These are phyloP conservation scores for Eremophila alpestris DNA, from an alignment of 2,797 vertebrate genomes.

Conservation along the genomic window DNA sequence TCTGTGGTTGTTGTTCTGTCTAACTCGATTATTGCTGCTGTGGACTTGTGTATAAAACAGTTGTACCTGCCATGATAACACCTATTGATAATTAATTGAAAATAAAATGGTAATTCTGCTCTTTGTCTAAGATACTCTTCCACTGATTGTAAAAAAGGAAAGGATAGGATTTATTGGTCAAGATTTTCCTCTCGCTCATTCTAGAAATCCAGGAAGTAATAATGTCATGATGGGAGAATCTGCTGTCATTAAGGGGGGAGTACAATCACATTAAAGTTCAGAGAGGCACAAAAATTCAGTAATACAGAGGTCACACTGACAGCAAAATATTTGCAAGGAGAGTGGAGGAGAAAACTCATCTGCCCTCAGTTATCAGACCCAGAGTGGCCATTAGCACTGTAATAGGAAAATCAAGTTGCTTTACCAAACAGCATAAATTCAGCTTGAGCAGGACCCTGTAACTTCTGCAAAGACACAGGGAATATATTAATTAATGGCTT, in stretches of 20 bases:
- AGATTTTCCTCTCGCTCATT: background rate
- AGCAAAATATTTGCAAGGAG: background rate
- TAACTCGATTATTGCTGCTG: background rate
- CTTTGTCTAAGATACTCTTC: background rate
- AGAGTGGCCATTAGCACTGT: background rate
- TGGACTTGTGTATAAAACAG: background rate
- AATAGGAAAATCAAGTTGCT: background rate
- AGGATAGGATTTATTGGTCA: background rate
- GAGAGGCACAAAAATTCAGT: background rate
- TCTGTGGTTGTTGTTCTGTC: background rate
- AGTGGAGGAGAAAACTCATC: background rate
- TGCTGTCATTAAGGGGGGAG: background rate
- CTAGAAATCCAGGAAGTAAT: background rate
- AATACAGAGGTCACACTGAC: background rate
- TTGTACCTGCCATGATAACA: background rate
- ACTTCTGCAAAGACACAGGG: conserved; percentile 38
- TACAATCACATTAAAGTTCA: background rate
- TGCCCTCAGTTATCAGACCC: background rate
- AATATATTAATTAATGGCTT: conserved; percentile 53
- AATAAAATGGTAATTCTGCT: background rate
- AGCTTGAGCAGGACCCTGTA: background rate
- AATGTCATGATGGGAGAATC: background rate
- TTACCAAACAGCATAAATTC: background rate
- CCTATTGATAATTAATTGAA: background rate
- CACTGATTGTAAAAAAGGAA: background rate